phyloP scores from a whole-genome alignment of 2,113 vertebrate genomes.

The Cheirogaleus medius region DNA sequence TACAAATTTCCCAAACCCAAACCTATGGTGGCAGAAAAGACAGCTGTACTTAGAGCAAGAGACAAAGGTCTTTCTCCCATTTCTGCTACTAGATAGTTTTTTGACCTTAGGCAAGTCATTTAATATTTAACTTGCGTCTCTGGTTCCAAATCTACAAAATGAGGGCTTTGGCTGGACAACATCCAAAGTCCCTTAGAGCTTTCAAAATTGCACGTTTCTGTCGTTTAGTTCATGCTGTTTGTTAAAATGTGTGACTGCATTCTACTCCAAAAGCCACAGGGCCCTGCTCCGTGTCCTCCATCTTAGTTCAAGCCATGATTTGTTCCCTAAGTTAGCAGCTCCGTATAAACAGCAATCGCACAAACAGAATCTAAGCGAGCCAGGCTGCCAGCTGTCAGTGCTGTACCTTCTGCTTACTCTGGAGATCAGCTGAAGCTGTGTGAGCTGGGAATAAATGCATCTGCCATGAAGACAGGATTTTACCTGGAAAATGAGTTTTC shows the following conservation, averaged over 20 bases:
- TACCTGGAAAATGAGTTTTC: constrained; percentile 34
- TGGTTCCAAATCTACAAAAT: neutral
- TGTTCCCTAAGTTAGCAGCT: neutral
- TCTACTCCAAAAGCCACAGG: neutral
- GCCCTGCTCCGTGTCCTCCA: neutral
- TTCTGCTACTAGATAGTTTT: neutral
- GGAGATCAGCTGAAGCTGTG: neutral
- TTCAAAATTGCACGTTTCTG: neutral
- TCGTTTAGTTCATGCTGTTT: neutral
- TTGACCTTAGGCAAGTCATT: neutral
- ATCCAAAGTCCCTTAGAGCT: neutral
- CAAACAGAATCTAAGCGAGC: neutral
- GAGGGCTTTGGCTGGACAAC: neutral
- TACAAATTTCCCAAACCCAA: constrained; percentile 15
- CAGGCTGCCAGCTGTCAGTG: neutral
- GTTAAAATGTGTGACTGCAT: neutral
- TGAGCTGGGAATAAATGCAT: constrained; percentile 8
- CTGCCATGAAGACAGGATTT: constrained; percentile 1
- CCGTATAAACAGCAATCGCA: neutral
- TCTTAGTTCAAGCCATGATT: neutral
- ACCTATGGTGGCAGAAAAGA: neutral
- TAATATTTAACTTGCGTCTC: neutral
- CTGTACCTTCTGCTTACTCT: neutral
- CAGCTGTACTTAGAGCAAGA: neutral
- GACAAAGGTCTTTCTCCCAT: neutral